phyloP scores from a whole-genome alignment of 2,797 vertebrate genomes.

The Menidia menidia region DNA sequence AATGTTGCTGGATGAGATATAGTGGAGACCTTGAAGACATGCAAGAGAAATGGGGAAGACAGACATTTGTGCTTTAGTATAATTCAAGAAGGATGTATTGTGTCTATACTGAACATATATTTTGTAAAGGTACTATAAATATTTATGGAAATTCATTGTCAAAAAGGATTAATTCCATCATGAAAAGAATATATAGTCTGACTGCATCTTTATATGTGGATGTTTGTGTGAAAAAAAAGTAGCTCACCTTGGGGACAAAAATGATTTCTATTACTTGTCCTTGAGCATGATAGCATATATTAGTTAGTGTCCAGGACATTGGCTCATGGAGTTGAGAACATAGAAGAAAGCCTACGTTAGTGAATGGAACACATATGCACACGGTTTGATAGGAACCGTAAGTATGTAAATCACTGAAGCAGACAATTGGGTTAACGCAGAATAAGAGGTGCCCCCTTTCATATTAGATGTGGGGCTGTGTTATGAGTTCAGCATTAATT shows the following conservation, averaged over 20 bases:
- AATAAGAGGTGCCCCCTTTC: slow-evolving; percentile 63
- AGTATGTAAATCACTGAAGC: slow-evolving; percentile 64
- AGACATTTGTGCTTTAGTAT: slow-evolving; percentile 57
- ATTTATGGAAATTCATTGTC: slow-evolving; percentile 50
- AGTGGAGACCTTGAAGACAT: slow-evolving; percentile 63
- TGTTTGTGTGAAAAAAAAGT: slow-evolving; percentile 39
- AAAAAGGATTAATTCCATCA: slow-evolving; percentile 62
- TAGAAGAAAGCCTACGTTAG: slow-evolving; percentile 17
- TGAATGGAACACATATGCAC: slow-evolving; percentile 32
- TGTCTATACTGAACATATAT: slow-evolving; percentile 49
- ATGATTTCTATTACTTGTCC: slow-evolving; percentile 57
- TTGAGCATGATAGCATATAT: slow-evolving; percentile 45
- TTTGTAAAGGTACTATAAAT: slow-evolving; percentile 63
- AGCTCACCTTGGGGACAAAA: slow-evolving; percentile 12
- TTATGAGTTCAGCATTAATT: slow-evolving; percentile 84
- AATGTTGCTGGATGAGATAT: slow-evolving; percentile 44
- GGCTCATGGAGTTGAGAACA: slow-evolving; percentile 30
- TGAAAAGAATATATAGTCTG: slow-evolving; percentile 55
- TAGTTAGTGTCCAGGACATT: slow-evolving; percentile 39
- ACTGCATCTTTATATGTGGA: slow-evolving; percentile 42
- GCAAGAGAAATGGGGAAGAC: slow-evolving; percentile 54
- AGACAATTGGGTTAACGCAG: slow-evolving; percentile 74
- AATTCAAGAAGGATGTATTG: slow-evolving; percentile 41
- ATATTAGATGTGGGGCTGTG: slow-evolving; percentile 65
- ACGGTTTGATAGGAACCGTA: slow-evolving; percentile 36